Conservation (phyloP, 1,140 invertebrate genomes). For the Scylla paramamosain region DNA sequence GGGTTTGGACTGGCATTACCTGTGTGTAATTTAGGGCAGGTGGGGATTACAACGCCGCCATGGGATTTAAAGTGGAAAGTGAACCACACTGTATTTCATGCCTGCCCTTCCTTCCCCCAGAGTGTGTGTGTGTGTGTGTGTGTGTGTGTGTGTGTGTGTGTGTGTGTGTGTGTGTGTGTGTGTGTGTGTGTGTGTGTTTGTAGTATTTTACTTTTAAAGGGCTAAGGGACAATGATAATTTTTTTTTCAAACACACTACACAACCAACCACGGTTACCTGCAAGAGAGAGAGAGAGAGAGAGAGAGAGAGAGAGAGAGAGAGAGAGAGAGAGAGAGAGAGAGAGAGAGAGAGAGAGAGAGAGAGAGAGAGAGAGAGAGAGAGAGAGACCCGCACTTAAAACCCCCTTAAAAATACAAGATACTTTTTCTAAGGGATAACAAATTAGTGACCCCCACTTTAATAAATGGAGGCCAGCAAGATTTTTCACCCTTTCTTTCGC, state of each 20-base stretch:
- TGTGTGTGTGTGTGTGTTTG: background rate
- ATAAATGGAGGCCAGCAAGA: too few relatives aligned
- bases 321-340: too few relatives aligned
- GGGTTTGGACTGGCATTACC: background rate
- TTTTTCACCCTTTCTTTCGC: background rate
- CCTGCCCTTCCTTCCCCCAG: background rate
- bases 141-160: slow-evolving; percentile 15
- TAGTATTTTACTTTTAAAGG: background rate
- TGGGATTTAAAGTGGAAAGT: background rate
- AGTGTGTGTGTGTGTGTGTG: slow-evolving; percentile 29
- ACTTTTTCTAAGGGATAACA: too few relatives aligned
- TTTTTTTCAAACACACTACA: background rate
- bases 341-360: too few relatives aligned
- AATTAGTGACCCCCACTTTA: too few relatives aligned
- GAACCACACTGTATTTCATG: background rate
- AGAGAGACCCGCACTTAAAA: too few relatives aligned
- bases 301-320: too few relatives aligned
- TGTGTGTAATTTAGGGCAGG: background rate
- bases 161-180: slow-evolving; percentile 15
- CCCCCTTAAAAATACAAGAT: too few relatives aligned
- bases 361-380: too few relatives aligned
- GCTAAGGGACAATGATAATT: background rate
- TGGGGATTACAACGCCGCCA: background rate
- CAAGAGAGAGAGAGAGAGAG: too few relatives aligned
- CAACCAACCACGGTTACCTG: background rate